These are phyloP conservation scores for Lysiphlebus fabarum DNA, from an alignment of 1,140 invertebrate genomes.

Conservation along the genomic window DNA sequence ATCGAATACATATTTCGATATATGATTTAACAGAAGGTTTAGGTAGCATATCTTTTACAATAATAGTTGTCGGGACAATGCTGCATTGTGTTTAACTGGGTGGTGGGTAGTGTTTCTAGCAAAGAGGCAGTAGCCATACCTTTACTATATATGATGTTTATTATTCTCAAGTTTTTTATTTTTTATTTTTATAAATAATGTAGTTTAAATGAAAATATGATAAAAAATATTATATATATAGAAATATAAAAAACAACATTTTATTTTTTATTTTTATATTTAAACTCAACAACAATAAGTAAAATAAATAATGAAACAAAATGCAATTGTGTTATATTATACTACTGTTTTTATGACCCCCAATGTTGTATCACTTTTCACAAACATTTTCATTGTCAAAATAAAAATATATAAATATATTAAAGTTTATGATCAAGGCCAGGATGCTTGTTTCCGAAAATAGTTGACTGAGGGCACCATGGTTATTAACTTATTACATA, in stretches of 20 bases:
- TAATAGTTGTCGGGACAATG: slow-evolving; percentile 42
- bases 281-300: no score
- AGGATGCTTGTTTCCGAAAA: no score
- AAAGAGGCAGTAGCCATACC: slow-evolving; percentile 36
- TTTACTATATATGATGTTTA: slow-evolving; percentile 36
- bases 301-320: no score
- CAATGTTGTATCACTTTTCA: background rate
- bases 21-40: slow-evolving; percentile 36
- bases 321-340: background rate
- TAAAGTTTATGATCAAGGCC: no score
- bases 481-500: no score
- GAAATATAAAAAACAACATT: background rate
- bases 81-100: slow-evolving; percentile 41
- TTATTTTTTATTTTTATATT: no score
- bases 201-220: slow-evolving; percentile 28
- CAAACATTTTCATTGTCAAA: background rate
- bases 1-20: slow-evolving; percentile 24
- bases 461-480: no score
- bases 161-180: slow-evolving; percentile 35
- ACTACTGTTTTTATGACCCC: slow-evolving; percentile 10
- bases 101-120: slow-evolving; percentile 26
- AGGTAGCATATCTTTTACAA: slow-evolving; percentile 27
- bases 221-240: background rate
- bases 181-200: no score
- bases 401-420: background rate